Conservation (phyloP, 2,888 invertebrate genomes). For the Cenopis cana region DNA sequence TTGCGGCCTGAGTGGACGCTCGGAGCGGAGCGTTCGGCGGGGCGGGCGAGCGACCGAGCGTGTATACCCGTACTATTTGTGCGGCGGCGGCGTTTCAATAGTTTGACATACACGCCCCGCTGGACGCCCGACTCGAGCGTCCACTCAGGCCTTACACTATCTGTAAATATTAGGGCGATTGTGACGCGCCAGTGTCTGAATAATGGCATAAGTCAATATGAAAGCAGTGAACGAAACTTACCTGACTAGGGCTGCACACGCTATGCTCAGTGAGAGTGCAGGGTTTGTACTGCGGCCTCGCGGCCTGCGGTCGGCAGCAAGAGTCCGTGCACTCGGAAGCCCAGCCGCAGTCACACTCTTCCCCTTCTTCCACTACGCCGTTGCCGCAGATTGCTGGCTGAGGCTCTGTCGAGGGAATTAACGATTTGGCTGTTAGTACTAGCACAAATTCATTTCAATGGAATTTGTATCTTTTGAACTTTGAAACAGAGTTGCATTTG, state of each 20-base stretch:
- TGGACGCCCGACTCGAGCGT: no score
- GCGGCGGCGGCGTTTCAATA: no score
- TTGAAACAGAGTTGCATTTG: no score
- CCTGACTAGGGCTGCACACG: conserved; percentile 93
- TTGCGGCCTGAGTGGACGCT: no score
- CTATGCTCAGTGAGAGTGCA: conserved; percentile 94
- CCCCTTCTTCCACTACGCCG: conserved; percentile 98
- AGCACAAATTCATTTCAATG: no score
- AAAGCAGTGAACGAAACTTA: conserved; percentile 56
- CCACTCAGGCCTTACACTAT: no score
- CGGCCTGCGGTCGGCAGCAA: conserved; percentile 96
- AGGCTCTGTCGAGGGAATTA: conserved; percentile 86
- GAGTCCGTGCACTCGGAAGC: conserved; percentile 97
- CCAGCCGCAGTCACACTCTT: conserved; percentile 99
- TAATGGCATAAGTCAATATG: not conserved
- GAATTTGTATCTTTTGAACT: no score
- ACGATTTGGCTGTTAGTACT: not conserved
- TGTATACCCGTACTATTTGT: no score
- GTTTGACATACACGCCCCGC: no score
- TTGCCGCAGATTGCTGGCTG: conserved; percentile 99
- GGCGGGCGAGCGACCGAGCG: no score
- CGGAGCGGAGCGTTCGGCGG: no score
- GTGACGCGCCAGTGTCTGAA: not conserved
- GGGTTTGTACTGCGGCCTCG: conserved; percentile 93
- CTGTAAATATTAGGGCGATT: not conserved